Evolutionary conservation across 1,140 invertebrate species (phyloP).

Genomic region (Trialeurodes vaporariorum): DNA sequence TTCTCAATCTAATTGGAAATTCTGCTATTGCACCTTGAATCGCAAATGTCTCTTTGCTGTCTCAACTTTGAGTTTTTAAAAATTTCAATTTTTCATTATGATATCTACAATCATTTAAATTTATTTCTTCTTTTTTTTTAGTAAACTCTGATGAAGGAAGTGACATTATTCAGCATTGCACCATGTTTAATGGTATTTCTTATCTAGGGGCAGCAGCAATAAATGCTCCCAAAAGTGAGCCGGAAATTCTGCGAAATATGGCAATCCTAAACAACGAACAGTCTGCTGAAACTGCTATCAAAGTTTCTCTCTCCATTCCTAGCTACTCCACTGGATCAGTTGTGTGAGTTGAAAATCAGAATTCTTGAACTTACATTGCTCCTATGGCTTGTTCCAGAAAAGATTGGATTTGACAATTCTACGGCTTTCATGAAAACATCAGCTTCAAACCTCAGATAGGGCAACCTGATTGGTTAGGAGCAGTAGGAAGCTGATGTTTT

Average conservation of each 20-base stretch:
- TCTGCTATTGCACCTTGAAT: background rate
- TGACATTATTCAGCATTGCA: constrained; percentile 73
- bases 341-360: too few relatives aligned
- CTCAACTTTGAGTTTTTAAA: background rate
- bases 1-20: constrained; percentile 10
- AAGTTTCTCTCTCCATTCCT: constrained; percentile 82
- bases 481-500: too few relatives aligned
- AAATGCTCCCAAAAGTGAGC: constrained; percentile 83
- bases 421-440: too few relatives aligned
- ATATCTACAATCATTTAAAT: constrained; percentile 6
- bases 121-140: constrained; percentile 12
- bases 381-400: too few relatives aligned
- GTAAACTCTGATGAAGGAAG: constrained; percentile 9
- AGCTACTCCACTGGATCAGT: constrained; percentile 73
- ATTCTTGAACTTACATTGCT: too few relatives aligned
- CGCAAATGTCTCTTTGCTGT: background rate
- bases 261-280: constrained; percentile 72
- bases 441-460: too few relatives aligned
- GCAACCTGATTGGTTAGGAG: too few relatives aligned
- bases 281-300: constrained; percentile 52
- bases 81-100: background rate
- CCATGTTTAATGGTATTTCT: constrained; percentile 84
- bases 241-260: constrained; percentile 94
- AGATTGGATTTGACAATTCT: too few relatives aligned
- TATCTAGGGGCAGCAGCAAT: constrained; percentile 89